A percentile compares a stretch with the other conserved stretches of the same genome.
phyloP scores from a whole-genome alignment of 2,888 invertebrate genomes.

The Leptopilina myrica region DNA sequence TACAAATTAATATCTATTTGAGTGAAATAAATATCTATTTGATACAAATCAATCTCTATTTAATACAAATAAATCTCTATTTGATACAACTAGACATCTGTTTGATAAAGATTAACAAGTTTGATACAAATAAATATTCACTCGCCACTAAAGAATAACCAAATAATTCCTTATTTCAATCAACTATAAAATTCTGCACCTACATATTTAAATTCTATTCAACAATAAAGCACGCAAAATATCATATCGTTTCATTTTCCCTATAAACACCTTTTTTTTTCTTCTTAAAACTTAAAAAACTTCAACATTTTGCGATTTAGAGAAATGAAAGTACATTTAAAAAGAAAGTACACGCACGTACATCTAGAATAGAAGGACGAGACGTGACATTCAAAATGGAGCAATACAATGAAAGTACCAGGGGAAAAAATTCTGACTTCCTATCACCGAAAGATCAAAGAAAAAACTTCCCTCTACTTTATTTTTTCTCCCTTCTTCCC shows the following conservation, averaged over 20 bases:
- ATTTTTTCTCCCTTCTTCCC: neutral
- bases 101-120: too few relatives aligned
- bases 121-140: too few relatives aligned
- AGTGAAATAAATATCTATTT: too few relatives aligned
- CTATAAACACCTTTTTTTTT: slow-evolving; percentile 13
- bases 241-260: too few relatives aligned
- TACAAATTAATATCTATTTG: too few relatives aligned
- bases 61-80: too few relatives aligned
- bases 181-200: too few relatives aligned
- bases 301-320: slow-evolving; percentile 3
- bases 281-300: neutral
- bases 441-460: slow-evolving; percentile 41
- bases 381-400: slow-evolving; percentile 32
- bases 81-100: too few relatives aligned
- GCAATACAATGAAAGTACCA: slow-evolving; percentile 20
- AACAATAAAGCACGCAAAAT: neutral
- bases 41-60: too few relatives aligned
- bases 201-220: neutral
- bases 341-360: slow-evolving; percentile 12
- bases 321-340: slow-evolving; percentile 39
- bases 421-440: slow-evolving; percentile 37
- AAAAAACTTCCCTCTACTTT: slow-evolving; percentile 19
- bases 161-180: too few relatives aligned
- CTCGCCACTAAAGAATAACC: too few relatives aligned
- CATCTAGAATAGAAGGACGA: slow-evolving; percentile 5